Evolutionary conservation across 2,888 invertebrate species (phyloP).

Genomic region (Perdita meconis): DNA sequence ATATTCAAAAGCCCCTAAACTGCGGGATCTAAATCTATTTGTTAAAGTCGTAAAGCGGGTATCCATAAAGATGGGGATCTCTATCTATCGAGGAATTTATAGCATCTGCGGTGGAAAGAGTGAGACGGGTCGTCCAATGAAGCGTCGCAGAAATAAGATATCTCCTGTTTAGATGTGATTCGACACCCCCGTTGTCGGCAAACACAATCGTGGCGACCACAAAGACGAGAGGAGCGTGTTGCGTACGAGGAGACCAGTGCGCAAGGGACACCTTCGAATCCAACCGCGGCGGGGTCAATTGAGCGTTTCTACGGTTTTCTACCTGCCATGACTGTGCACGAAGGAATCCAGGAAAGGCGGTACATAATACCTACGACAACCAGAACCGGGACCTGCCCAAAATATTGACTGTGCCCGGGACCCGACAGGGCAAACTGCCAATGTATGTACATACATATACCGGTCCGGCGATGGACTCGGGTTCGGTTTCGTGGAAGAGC

Average conservation of each 20-base stretch:
- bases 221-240: constrained; percentile 44
- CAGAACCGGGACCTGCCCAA: constrained; percentile 61
- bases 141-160: constrained; percentile 70
- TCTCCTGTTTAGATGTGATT: constrained; percentile 68
- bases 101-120: not conserved
- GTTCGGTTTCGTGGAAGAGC: constrained; percentile 43
- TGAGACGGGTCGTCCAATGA: constrained; percentile 44
- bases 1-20: constrained; percentile 27
- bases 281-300: constrained; percentile 63
- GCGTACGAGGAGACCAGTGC: constrained; percentile 51
- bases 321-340: constrained; percentile 59
- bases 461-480: not conserved
- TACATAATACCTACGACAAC: constrained; percentile 57
- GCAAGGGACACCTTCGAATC: constrained; percentile 46
- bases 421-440: constrained; percentile 60
- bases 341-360: constrained; percentile 54
- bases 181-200: constrained; percentile 57
- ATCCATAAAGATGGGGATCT: constrained; percentile 51
- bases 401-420: constrained; percentile 70
- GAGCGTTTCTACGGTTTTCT: constrained; percentile 68
- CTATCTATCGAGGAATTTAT: constrained; percentile 35
- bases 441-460: too few relatives aligned
- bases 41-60: constrained; percentile 38
- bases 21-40: constrained; percentile 45
- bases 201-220: constrained; percentile 64